Evolutionary conservation across 2,797 vertebrate species (phyloP), one percentile per base, ranked within the genome.

Genomic region (Prionace glauca): DNA sequence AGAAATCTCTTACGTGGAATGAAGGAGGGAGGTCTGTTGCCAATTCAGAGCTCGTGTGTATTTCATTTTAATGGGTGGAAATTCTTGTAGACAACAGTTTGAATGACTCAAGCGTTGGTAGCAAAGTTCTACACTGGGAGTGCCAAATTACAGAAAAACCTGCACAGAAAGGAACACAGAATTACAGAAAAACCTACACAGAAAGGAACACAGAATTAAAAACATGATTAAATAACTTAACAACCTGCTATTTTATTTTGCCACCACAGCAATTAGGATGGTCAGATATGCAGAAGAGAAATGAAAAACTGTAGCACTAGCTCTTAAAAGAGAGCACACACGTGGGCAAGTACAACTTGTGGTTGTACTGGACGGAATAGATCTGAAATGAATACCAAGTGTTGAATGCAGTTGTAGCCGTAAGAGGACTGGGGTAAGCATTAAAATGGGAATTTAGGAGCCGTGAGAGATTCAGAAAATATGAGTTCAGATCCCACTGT

Each of bases 161-260:
- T 56, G 7, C 50, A 3, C 50, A 56, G 50, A 56, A 56, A 56
- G 50, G 5, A 56, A 56, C 50, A 56, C 50, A 7, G 50, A 7
- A 56, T 56, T 56, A 56, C 45, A 3, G 45, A 50, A 50, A 50
- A 88, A 22, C 29, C 45, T 4, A 62, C 18, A 32, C 60, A 91
- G 5, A 36, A 65, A 14, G 88, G n/a, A 91, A 62, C 45, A 36
- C 56, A 91, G 50, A 62, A 60, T 88, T 56, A 0, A 60, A 56
- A 88, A 29, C 32, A 20, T 65, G 62, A 36, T n/a, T 65, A n/a
- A n/a, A 91, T 67, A 18, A 36, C 62, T 91, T 91, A 91, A 22
- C 65, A 91, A 65, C 88, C 60, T 91, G 60, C 88, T 65, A 60
- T 91, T 91, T 91, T 91, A 91, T 65, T 91, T 62, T 45, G 36